Evolutionary conservation across 2,888 invertebrate genomes (phyloP).

Genomic region (Stramonita haemastoma): DNA sequence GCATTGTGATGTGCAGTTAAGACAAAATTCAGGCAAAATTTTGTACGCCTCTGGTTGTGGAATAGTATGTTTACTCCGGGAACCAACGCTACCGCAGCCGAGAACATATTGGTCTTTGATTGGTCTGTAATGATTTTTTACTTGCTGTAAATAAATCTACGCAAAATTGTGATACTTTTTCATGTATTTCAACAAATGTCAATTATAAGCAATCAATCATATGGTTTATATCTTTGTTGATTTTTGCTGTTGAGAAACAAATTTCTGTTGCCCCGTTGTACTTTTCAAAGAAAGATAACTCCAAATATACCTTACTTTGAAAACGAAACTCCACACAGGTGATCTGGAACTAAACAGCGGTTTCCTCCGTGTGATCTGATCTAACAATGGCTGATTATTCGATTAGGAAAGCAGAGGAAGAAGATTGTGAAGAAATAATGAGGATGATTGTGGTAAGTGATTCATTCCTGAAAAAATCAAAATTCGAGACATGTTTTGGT

Average conservation of each 20-base stretch:
- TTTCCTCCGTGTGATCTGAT: not conserved
- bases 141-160: not conserved
- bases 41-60: not conserved
- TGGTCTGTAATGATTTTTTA: not conserved
- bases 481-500: no score
- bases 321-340: not conserved
- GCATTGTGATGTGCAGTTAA: not conserved
- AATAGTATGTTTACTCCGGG: slow-evolving; percentile 31
- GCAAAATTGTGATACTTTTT: no score
- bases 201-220: no score
- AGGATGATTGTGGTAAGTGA: slow-evolving; percentile 53
- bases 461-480: no score
- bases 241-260: not conserved
- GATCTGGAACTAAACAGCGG: not conserved
- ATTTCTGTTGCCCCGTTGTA: not conserved
- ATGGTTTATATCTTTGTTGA: not conserved
- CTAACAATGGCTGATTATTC: slow-evolving; percentile 65
- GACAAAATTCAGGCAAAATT: not conserved
- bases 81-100: slow-evolving; percentile 25
- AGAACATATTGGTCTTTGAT: not conserved
- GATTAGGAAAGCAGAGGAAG: slow-evolving; percentile 50
- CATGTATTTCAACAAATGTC: no score
- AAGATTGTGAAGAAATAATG: slow-evolving; percentile 57
- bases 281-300: slow-evolving; percentile 9
- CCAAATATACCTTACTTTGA: not conserved